Evolutionary conservation across 2,888 invertebrate species (phyloP).

Genomic region (Melolontha melolontha): DNA sequence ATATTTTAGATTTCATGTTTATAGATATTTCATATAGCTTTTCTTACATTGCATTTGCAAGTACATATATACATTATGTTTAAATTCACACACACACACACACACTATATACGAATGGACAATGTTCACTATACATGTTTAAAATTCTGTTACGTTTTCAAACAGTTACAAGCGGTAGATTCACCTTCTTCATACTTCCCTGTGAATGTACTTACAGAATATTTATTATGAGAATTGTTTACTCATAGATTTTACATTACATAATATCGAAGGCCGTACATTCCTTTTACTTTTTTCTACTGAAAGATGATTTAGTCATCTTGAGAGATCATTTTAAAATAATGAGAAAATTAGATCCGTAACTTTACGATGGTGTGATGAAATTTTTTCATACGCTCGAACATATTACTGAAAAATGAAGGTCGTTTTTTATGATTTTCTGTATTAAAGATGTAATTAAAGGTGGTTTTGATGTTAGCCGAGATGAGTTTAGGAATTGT

Average conservation of each 20-base stretch:
- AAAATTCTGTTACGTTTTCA: conserved; percentile 4
- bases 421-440: conserved; percentile 10
- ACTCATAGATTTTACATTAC: conserved; percentile 12
- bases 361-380: not conserved
- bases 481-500: not conserved
- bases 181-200: conserved; percentile 14
- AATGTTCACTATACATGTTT: too few species aligned
- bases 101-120: too few species aligned
- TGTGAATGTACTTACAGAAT: conserved; percentile 18
- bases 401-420: conserved; percentile 4
- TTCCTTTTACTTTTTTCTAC: conserved; percentile 31
- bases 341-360: conserved; percentile 19
- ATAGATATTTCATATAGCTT: too few species aligned
- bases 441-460: not conserved
- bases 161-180: conserved; percentile 14
- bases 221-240: conserved; percentile 5
- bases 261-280: conserved; percentile 28
- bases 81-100: too few species aligned
- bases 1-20: too few species aligned
- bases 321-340: conserved; percentile 2
- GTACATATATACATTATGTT: too few species aligned
- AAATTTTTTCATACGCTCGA: conserved; percentile 3
- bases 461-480: not conserved
- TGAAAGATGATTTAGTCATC: conserved; percentile 24
- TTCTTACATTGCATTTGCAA: too few species aligned